phyloP scores from a whole-genome alignment of 2,113 vertebrate genomes.

The Alaudala cheleensis region DNA sequence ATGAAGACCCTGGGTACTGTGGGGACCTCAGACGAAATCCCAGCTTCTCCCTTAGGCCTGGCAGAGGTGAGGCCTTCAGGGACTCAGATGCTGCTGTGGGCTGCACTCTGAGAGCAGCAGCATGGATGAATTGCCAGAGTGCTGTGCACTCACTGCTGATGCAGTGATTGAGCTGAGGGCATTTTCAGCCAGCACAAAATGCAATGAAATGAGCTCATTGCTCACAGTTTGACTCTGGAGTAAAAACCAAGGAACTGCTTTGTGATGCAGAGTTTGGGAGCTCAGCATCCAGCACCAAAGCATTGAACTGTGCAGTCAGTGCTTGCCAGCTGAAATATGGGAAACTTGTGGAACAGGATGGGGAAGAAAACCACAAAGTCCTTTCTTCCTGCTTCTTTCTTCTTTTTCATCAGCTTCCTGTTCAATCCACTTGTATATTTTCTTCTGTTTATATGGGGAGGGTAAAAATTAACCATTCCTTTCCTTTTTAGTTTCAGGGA shows the following conservation, averaged over 20 bases:
- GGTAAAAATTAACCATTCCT: not conserved
- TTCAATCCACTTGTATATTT: not conserved
- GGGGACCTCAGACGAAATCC: constrained; percentile 74
- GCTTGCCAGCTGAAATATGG: not conserved
- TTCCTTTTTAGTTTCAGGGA: constrained; percentile 72
- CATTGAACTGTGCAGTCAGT: not conserved
- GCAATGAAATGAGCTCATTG: not conserved
- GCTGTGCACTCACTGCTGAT: not conserved
- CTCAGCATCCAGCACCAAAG: not conserved
- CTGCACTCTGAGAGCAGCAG: not conserved
- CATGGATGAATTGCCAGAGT: not conserved
- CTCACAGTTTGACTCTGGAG: not conserved
- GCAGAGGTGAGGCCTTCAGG: constrained; percentile 73
- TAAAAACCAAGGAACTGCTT: not conserved
- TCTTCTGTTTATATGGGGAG: not conserved
- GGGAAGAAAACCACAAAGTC: not conserved
- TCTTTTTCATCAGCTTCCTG: not conserved
- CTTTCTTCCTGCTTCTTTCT: not conserved
- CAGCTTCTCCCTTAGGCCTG: constrained; percentile 70
- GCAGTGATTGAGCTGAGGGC: not conserved
- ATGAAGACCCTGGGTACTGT: constrained; percentile 87
- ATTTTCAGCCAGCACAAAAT: not conserved
- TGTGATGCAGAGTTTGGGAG: not conserved
- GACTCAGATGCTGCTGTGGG: not conserved
- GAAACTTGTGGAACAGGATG: not conserved